Evolutionary conservation across 2,113 vertebrate species (phyloP).

Genomic region (Telmatochromis brichardi): DNA sequence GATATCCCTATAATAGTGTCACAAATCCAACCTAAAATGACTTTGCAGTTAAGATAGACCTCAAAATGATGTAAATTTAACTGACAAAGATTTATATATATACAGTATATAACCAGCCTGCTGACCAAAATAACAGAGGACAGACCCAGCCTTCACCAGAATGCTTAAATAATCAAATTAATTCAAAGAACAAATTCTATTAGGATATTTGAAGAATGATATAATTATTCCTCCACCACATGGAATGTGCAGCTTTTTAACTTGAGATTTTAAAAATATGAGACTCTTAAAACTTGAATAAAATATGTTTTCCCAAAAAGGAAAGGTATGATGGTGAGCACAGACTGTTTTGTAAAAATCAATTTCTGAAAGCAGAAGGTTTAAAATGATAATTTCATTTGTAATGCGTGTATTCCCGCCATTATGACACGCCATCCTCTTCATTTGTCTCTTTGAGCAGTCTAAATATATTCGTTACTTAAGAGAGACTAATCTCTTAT

Average conservation of each 20-base stretch:
- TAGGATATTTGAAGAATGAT: neutral
- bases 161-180: neutral
- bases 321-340: neutral
- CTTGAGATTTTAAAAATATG: slow-evolving; percentile 7
- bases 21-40: neutral
- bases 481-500: neutral
- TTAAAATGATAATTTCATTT: neutral
- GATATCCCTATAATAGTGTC: neutral
- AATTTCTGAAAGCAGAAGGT: neutral
- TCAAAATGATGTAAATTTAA: neutral
- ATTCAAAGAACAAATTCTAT: neutral
- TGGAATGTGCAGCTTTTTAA: neutral
- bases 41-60: neutral
- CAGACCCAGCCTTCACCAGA: slow-evolving; percentile 49
- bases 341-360: neutral
- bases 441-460: neutral
- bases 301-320: neutral
- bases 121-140: slow-evolving; percentile 88
- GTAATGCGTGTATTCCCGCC: neutral
- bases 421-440: neutral
- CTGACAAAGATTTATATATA: neutral
- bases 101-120: slow-evolving; percentile 61
- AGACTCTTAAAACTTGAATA: neutral
- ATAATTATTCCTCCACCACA: neutral
- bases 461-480: neutral